A percentile compares a stretch with the other conserved stretches of the same genome.
These are phyloP conservation scores for Drusus annulatus DNA, from an alignment of 1,140 invertebrate genomes.

Conservation along the genomic window DNA sequence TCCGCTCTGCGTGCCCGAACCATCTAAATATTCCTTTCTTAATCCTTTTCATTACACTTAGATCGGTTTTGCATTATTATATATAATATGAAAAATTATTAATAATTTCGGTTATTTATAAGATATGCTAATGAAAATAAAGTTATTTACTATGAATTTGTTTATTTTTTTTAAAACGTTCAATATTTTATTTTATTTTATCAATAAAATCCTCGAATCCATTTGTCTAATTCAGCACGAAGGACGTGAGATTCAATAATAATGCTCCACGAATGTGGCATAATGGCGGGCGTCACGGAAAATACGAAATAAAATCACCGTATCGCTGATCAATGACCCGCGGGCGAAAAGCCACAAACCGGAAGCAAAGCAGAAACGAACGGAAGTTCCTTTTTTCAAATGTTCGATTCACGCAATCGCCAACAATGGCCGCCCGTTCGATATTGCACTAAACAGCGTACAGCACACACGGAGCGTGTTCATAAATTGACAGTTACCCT, in stretches of 20 bases:
- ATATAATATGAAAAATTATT: no score
- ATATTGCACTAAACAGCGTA: slow-evolving; percentile 25
- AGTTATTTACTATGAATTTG: no score
- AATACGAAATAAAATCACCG: slow-evolving; percentile 43
- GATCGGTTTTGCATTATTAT: no score
- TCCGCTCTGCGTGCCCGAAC: no score
- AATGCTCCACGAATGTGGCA: neutral
- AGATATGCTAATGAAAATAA: no score
- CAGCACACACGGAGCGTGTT: neutral
- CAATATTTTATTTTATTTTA: no score
- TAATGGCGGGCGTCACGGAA: slow-evolving; percentile 32
- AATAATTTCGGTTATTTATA: no score
- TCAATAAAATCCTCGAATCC: neutral
- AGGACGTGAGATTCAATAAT: slow-evolving; percentile 32
- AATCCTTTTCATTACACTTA: no score
- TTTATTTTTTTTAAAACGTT: no score
- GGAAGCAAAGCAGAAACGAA: slow-evolving; percentile 47
- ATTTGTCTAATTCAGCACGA: neutral
- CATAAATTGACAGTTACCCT: slow-evolving; percentile 37
- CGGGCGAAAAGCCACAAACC: slow-evolving; percentile 41
- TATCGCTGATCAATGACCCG: slow-evolving; percentile 53
- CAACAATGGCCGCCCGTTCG: slow-evolving; percentile 43
- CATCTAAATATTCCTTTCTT: no score
- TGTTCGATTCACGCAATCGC: slow-evolving; percentile 48
- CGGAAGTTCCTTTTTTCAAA: slow-evolving; percentile 46